phyloP scores from a whole-genome alignment of 2,113 vertebrate genomes.

The Macaca nemestrina region DNA sequence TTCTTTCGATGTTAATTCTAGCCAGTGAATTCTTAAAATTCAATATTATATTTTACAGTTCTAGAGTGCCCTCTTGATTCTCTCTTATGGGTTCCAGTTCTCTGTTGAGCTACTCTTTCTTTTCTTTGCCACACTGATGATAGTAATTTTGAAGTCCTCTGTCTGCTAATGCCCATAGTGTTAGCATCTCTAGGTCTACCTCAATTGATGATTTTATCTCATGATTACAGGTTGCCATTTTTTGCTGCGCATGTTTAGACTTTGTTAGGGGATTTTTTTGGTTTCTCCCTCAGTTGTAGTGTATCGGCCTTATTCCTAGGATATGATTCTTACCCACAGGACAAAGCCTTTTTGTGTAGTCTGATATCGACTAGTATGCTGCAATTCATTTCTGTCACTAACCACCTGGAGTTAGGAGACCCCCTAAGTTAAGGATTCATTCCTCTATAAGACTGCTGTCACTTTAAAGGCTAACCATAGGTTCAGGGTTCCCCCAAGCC shows the following conservation, averaged over 20 bases:
- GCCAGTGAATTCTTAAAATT: not conserved
- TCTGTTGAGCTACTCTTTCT: not conserved
- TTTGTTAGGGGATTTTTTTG: not conserved
- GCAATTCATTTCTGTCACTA: too few relatives aligned
- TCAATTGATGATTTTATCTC: not conserved
- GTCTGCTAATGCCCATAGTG: not conserved
- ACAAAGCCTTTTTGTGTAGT: not conserved
- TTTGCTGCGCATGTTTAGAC: not conserved
- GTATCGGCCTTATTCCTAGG: not conserved
- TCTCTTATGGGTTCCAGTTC: not conserved
- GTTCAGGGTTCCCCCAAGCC: too few relatives aligned
- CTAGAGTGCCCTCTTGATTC: not conserved
- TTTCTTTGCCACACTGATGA: not conserved
- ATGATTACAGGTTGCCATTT: not conserved
- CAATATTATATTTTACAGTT: not conserved
- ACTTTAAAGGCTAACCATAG: not conserved
- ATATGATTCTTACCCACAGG: not conserved
- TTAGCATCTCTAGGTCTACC: not conserved
- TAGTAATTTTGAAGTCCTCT: not conserved
- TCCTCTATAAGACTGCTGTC: not conserved
- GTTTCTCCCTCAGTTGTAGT: not conserved
- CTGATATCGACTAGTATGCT: not conserved
- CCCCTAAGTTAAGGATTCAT: not conserved
- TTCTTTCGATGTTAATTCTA: not conserved
- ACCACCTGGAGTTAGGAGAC: not conserved